Percentiles rank a stretch among this genome's conserved stretches.
Evolutionary conservation across 2,797 vertebrate species (phyloP).

Genomic region (Parauchenoglanis punctatus): DNA sequence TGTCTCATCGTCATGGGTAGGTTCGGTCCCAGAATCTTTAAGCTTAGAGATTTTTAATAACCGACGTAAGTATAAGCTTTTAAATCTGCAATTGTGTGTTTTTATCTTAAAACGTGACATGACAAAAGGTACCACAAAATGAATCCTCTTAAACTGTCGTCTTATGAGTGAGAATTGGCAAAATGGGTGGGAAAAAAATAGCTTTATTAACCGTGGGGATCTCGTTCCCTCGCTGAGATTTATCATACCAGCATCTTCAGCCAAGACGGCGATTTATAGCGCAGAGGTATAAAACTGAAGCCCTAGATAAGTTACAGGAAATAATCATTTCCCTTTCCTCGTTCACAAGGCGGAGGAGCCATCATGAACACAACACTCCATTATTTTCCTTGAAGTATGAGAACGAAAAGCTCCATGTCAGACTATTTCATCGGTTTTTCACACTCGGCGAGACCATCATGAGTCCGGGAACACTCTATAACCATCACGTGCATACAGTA

Average conservation of each 20-base stretch:
- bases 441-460: background rate
- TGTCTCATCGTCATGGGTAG: background rate
- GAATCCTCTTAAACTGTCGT: background rate
- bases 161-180: background rate
- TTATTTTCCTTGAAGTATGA: background rate
- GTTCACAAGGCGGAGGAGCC: background rate
- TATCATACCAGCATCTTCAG: background rate
- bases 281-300: background rate
- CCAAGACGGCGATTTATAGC: background rate
- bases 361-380: background rate
- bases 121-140: background rate
- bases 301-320: background rate
- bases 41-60: background rate
- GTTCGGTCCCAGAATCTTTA: too few relatives aligned
- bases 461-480: slow-evolving; percentile 4
- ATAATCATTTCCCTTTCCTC: background rate
- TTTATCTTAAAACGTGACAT: background rate
- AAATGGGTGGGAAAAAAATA: background rate
- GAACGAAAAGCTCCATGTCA: background rate
- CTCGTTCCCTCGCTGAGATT: background rate
- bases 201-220: background rate
- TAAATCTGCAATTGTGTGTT: background rate
- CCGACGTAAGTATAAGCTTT: too few relatives aligned
- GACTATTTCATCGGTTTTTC: slow-evolving; percentile 9
- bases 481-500: background rate